Evolutionary conservation across 2,797 vertebrate genomes (phyloP), one percentile per base, ranked within the genome.

Genomic region (Coccyzus lansbergi): DNA sequence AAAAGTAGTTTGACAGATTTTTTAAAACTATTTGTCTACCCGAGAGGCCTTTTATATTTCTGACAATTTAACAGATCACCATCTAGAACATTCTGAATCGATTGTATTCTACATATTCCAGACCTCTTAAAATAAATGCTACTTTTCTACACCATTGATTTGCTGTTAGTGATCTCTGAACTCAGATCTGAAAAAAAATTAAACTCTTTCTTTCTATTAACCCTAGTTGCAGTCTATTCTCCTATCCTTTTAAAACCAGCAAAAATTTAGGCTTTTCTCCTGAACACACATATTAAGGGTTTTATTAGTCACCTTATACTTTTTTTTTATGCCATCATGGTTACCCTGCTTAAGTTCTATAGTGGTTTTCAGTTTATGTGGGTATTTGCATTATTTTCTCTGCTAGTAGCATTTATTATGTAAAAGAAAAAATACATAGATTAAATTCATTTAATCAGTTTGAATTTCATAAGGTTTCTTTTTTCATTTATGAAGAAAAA

Each of bases 381-480:
- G 10, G 10, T 3, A n/a, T 78, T 65, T 44, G 21, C 49, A 34
- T 16, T 70, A 29, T 69, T 85, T 88, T 58, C 17, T 69, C 29
- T 62, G 6, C 2, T 18, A 6, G 2, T 9, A 48, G 1, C 15
- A 49, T 40, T 34, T n/a, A 3, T 36, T 29, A 22, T 10, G 3
- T 11, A 25, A 28, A 74, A 56, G 15, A 51, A 83, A 72, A 28
- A 65, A 29, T 15, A 48, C 3, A 6, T 48, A 53, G 8, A 5
- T 16, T 62, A 12, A 78, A 34, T 33, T 19, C 8, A 18, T 44
- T 44, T 44, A 44, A 44, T 44, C 16, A 44, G 44, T 18, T 42
- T 42, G 14, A 42, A 42, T 44, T 44, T 44, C 18, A 44, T 44
- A 18, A 44, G 44, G 17, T 17, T 42, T 42, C 16, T 42, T 44